Percentiles rank a stretch among this genome's conserved stretches.
phyloP scores from a whole-genome alignment of 2,888 invertebrate genomes.

The Papilio demoleus region DNA sequence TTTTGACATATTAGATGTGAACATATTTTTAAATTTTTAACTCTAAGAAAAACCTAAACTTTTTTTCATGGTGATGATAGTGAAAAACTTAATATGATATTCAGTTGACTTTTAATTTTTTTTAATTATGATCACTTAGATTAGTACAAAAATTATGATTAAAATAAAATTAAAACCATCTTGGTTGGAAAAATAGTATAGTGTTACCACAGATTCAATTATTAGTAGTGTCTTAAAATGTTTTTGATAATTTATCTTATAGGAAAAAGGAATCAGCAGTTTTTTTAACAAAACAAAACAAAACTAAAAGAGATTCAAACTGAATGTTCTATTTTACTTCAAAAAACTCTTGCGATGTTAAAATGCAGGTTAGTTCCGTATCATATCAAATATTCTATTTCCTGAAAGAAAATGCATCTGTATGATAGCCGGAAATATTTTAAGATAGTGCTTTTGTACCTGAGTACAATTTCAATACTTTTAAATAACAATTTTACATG shows the following conservation, averaged over 20 bases:
- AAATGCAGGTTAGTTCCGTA: constrained; percentile 16
- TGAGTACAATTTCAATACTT: neutral
- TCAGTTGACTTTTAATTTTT: too few relatives aligned
- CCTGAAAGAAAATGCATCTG: constrained; percentile 30
- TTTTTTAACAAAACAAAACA: neutral
- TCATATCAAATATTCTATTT: constrained; percentile 37
- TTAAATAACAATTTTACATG: neutral
- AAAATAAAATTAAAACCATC: too few relatives aligned
- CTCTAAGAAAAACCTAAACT: neutral
- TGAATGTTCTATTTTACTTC: neutral
- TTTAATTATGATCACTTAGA: too few relatives aligned
- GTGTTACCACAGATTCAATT: too few relatives aligned
- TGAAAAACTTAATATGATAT: too few relatives aligned
- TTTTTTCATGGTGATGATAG: too few relatives aligned
- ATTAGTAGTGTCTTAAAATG: neutral
- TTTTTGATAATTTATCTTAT: neutral
- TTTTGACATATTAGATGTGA: neutral
- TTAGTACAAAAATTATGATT: too few relatives aligned
- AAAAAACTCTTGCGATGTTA: constrained; percentile 24
- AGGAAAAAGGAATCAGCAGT: neutral
- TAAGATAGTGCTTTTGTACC: constrained; percentile 19
- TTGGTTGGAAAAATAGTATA: too few relatives aligned
- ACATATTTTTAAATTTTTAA: neutral
- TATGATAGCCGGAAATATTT: constrained; percentile 31
- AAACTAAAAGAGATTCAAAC: neutral